A percentile compares a stretch with the other conserved stretches of the same genome.
Conservation (phyloP, 1,140 invertebrate species). For the Trichonephila inaurata region DNA sequence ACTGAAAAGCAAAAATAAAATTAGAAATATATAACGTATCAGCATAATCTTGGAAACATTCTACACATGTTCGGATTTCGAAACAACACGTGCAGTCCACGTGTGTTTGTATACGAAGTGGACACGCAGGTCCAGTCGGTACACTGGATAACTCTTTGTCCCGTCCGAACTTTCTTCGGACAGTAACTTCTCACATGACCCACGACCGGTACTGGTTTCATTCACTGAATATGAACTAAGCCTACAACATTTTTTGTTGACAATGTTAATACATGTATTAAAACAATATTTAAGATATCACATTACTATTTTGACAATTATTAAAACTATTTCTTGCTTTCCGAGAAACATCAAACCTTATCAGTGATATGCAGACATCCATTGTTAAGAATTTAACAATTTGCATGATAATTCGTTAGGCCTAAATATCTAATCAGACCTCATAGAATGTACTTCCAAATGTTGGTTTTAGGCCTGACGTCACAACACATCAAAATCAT, state of each 20-base stretch:
- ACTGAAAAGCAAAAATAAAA: no score
- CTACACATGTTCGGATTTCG: constrained; percentile 16
- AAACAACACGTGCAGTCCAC: constrained; percentile 68
- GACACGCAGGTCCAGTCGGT: constrained; percentile 73
- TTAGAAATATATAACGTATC: no score
- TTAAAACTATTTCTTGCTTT: neutral
- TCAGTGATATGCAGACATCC: neutral
- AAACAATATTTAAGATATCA: neutral
- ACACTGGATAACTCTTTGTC: constrained; percentile 49
- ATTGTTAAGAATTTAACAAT: neutral
- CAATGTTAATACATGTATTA: constrained; percentile 40
- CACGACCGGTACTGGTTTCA: constrained; percentile 58
- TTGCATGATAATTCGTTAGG: constrained; percentile 68
- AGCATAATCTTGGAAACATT: no score
- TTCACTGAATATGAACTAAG: neutral
- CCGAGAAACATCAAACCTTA: constrained; percentile 7
- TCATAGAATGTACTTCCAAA: constrained; percentile 61
- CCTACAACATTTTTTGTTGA: constrained; percentile 69
- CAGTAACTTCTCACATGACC: constrained; percentile 5
- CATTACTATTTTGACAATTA: constrained; percentile 3
- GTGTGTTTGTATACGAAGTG: constrained; percentile 76
- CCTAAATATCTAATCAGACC: constrained; percentile 73
- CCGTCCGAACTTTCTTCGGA: constrained; percentile 59
- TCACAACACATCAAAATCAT: constrained; percentile 73
- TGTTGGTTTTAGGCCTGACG: constrained; percentile 76